Evolutionary conservation across 1,140 invertebrate species (phyloP).

Genomic region (Apocrypta bakeri): DNA sequence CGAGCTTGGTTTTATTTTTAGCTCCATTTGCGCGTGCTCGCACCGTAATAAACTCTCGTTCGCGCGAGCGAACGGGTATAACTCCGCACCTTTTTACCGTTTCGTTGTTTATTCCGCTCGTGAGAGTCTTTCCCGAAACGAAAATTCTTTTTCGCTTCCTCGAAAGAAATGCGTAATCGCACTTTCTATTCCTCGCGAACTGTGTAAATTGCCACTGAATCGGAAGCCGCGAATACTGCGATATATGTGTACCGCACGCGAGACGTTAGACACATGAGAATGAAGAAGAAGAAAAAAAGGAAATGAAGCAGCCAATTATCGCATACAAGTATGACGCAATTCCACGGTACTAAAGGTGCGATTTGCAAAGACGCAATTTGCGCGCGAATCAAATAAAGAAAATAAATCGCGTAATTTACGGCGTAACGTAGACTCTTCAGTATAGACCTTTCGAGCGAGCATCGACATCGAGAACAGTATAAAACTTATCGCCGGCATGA

Average conservation of each 20-base stretch:
- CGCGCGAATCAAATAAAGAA: too few relatives aligned
- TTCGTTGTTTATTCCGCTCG: not conserved
- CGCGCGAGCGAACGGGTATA: too few relatives aligned
- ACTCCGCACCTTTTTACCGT: not conserved
- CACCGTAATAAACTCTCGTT: not conserved
- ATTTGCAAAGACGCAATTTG: too few relatives aligned
- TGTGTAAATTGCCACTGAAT: not conserved
- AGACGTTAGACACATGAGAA: too few relatives aligned
- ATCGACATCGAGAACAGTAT: not conserved
- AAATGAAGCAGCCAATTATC: too few relatives aligned
- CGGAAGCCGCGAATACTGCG: not conserved
- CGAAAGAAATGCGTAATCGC: constrained; percentile 17
- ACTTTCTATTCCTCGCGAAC: constrained; percentile 30
- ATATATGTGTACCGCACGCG: too few relatives aligned
- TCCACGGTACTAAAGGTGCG: too few relatives aligned
- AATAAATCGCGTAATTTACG: too few relatives aligned
- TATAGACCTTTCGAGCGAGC: too few relatives aligned
- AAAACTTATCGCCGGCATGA: constrained; percentile 23
- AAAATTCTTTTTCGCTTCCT: not conserved
- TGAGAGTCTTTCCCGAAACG: not conserved
- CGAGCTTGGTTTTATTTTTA: constrained; percentile 14
- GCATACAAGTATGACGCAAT: too few relatives aligned
- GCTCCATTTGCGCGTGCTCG: not conserved
- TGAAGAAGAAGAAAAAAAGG: too few relatives aligned
- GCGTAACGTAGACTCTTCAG: too few relatives aligned